Evolutionary conservation across 2,888 invertebrate genomes (phyloP).

Genomic region (Tortrix viridana): DNA sequence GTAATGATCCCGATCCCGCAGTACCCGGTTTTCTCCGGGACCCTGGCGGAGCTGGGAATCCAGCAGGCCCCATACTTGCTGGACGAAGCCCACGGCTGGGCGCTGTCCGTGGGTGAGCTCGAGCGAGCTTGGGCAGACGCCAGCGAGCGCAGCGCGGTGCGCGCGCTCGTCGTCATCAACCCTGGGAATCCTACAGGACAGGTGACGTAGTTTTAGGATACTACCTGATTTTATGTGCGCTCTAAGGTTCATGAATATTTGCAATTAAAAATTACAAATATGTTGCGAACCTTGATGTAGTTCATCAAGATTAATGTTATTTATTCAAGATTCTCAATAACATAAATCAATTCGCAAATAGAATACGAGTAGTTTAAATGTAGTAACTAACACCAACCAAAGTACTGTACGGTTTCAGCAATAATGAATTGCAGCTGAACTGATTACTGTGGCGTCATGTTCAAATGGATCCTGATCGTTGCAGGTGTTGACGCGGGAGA

Average conservation of each 20-base stretch:
- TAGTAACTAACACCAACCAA: too few relatives aligned
- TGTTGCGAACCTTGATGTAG: too few relatives aligned
- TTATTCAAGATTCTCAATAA: too few relatives aligned
- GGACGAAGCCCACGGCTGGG: constrained; percentile 94
- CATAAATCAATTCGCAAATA: too few relatives aligned
- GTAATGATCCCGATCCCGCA: constrained; percentile 99
- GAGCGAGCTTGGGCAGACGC: constrained; percentile 87
- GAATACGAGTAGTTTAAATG: too few relatives aligned
- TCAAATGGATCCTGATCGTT: not conserved
- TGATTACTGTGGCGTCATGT: too few relatives aligned
- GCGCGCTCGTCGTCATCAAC: constrained; percentile 97
- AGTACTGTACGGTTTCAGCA: too few relatives aligned
- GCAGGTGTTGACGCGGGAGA: constrained; percentile 90
- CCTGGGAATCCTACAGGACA: constrained; percentile 99
- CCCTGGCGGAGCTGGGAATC: constrained; percentile 95
- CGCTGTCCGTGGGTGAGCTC: constrained; percentile 90
- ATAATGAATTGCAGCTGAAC: too few relatives aligned
- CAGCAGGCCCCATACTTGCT: constrained; percentile 93
- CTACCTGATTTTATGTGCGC: constrained; percentile 10
- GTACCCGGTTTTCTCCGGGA: constrained; percentile 98
- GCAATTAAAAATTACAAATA: too few relatives aligned
- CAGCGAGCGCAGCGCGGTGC: constrained; percentile 85
- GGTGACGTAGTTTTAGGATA: constrained; percentile 45
- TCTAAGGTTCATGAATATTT: too few relatives aligned
- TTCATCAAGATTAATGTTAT: too few relatives aligned